Evolutionary conservation across 92 coral and sea anemone genomes (phyloP), one percentile per base, ranked within the genome.

Genomic region (Umimayanthus kanabou): DNA sequence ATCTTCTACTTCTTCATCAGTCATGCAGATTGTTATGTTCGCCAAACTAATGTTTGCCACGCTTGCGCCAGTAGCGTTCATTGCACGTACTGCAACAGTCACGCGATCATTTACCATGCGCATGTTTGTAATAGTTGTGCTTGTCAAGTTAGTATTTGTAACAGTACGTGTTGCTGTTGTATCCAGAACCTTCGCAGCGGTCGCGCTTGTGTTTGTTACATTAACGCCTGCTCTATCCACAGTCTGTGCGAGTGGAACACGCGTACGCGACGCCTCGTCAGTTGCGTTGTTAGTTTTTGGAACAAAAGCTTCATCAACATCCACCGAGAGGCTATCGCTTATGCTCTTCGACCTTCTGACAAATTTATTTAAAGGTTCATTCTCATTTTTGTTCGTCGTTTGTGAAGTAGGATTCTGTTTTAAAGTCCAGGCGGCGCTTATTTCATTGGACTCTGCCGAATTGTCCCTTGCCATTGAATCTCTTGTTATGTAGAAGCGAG

Each of bases 1-100:
- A n/a, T 87, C 85, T 74, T 91, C 98, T 2, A 93, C 73, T 43
- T 88, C 92, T 71, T 61, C 81, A 71, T 91, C 91, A 37, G 86
- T 82, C 85, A 71, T 39, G 74, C 87, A 80, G 30, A 87, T 58
- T 15, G 92, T 89, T 85, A 80, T 50, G 26, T 85, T 89, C 11
- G 33, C 70, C 83, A 28, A 84, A 80, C 77, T 79, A 50, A 15
- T 2, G 40, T 87, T 87, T 66, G 37, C 74, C 26, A 28, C 80
- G 55, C 30, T 91, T 20, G 42, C 39, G 5, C 71, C 55, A 37
- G 88, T 88, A 6, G 66, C 33, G 55, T 82, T 87, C 15, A 25
- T 67, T 33, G 74, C 73, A 9, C 66, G 81, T 9, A 80, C 76
- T 20, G 77, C 42, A 25, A 37, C 28, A 16, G 80, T 90, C 39